Base-by-base conservation (phyloP, 2,888 invertebrate genomes). In the Pherbina coryleti region DNA sequence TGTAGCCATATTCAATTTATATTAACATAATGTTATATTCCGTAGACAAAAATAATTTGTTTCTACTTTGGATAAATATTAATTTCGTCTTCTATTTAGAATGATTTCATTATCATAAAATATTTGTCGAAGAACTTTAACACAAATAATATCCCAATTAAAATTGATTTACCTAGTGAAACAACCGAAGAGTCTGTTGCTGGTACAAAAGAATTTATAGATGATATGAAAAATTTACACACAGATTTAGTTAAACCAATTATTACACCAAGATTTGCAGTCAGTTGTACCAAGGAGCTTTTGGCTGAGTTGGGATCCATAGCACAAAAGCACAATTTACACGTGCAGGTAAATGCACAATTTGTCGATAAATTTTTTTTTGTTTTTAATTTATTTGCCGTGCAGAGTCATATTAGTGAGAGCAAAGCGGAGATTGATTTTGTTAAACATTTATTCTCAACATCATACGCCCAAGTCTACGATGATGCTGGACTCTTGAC, bases 401-500 rank as follows among this genome's bases (percentile, higher is more conserved):
- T 92, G 79, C 90, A 97, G 95, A 96, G 94, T 74, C 97, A 98
- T 86, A 92, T 97, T 78, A 95, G 95, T 25, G 97, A 98, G 90
- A 96, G 94, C 86, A 79, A 90, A 25, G 91, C 92, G 5, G 97
- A 98, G 91, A 91, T 96, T 72, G 89, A 92, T 79, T 90, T 91
- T 84, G 95, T 96, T 0, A 89, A 92, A 78, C 84, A 92, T 64
- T 85, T 91, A 1, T 93, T 92, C 25, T 90, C 90, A 77, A 89
- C 91, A 62, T 91, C 91, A 37, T 98, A 97, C 88, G 92, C 94
- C 0, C 91, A 93, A 78, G 94, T 96, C 14, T 97, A 97, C 87
- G 93, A 96, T 81, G 90, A 91, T 81, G 93, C 94, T 75, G 92
- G 93, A 0, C 91, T 98, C 53, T 91, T 97, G 34, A 95, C 94